Evolutionary conservation across 2,797 vertebrate genomes (phyloP).

Genomic region (Salmo trutta): DNA sequence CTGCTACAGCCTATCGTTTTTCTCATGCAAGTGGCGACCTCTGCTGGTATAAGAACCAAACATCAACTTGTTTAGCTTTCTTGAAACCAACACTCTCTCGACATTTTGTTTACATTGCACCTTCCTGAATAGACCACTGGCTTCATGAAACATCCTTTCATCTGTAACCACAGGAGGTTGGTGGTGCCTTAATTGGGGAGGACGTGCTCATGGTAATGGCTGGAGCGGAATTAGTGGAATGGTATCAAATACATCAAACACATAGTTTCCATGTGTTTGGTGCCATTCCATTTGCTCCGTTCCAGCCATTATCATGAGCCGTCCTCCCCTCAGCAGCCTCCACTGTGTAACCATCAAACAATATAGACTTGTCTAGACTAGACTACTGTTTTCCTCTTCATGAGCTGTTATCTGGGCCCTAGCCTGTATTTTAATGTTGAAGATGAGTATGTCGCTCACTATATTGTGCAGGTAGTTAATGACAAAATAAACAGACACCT

Average conservation of each 20-base stretch:
- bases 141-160: neutral
- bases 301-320: too few species aligned
- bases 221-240: neutral
- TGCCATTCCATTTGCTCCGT: too few species aligned
- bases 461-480: slow-evolving; percentile 36
- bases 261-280: too few species aligned
- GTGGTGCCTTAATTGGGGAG: neutral
- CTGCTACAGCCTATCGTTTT: neutral
- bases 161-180: neutral
- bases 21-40: slow-evolving; percentile 20
- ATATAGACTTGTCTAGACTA: neutral
- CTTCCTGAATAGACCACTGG: too few species aligned
- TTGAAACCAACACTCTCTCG: neutral
- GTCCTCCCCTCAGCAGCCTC: too few species aligned
- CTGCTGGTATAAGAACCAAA: slow-evolving; percentile 25
- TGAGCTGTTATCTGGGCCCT: too few species aligned
- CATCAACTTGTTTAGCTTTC: neutral
- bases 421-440: too few species aligned
- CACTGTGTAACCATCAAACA: neutral
- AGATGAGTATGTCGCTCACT: neutral
- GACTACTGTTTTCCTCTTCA: too few species aligned
- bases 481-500: slow-evolving; percentile 45
- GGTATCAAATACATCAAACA: too few species aligned
- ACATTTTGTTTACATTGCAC: too few species aligned
- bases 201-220: neutral